These are phyloP conservation scores for Sabatieria punctata DNA, from an alignment of 2,888 invertebrate genomes.

Conservation along the genomic window DNA sequence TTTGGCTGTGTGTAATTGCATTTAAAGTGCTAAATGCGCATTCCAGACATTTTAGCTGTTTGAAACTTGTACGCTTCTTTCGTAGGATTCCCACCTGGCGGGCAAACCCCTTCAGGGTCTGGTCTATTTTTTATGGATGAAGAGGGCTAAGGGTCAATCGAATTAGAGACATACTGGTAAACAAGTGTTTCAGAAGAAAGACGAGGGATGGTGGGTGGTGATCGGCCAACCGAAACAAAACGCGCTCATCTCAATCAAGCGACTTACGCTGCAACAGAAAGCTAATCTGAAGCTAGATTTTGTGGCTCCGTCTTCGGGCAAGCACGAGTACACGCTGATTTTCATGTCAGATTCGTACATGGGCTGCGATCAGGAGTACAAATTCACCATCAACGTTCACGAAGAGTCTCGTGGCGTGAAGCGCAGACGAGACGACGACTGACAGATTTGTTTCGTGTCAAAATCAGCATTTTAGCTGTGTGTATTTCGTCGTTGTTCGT, in stretches of 20 bases:
- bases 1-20: no score
- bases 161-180: no score
- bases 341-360: constrained; percentile 99
- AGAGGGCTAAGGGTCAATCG: no score
- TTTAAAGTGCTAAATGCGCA: no score
- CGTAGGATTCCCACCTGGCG: no score
- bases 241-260: constrained; percentile 84
- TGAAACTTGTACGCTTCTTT: no score
- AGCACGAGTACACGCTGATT: constrained; percentile 79
- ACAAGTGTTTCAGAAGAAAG: constrained; percentile 39
- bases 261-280: constrained; percentile 68
- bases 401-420: background rate
- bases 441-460: no score
- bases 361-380: constrained; percentile 98
- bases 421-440: background rate
- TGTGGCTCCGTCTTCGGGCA: constrained; percentile 67
- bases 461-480: no score
- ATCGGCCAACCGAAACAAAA: constrained; percentile 89
- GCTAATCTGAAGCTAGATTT: constrained; percentile 77
- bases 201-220: constrained; percentile 75
- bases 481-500: no score
- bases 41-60: no score
- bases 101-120: no score
- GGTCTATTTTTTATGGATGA: no score
- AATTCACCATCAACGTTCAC: constrained; percentile 44